These are phyloP conservation scores for Sapajus apella DNA, from an alignment of 2,113 vertebrate genomes.

Conservation along the genomic window DNA sequence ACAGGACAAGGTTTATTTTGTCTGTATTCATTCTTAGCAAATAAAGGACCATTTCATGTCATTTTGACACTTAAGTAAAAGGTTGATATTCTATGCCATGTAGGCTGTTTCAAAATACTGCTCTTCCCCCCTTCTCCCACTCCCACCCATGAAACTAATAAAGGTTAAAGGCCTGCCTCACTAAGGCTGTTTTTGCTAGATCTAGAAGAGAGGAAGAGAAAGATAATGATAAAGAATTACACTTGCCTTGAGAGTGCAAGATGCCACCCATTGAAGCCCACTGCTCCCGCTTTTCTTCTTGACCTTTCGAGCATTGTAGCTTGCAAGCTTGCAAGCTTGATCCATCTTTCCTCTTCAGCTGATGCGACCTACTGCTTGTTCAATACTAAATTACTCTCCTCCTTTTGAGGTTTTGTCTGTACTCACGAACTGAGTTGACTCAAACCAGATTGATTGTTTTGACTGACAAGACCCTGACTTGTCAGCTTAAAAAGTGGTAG, in stretches of 20 bases:
- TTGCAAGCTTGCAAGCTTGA: background rate
- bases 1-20: slow-evolving; percentile 33
- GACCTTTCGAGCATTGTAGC: background rate
- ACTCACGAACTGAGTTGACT: background rate
- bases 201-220: background rate
- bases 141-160: background rate
- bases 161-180: background rate
- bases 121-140: background rate
- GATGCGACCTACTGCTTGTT: slow-evolving; percentile 10
- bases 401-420: slow-evolving; percentile 40
- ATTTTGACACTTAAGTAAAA: slow-evolving; percentile 33
- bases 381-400: background rate
- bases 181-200: background rate
- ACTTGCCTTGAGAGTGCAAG: background rate
- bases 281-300: background rate
- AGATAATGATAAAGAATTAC: background rate
- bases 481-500: slow-evolving; percentile 8
- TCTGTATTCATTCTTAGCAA: background rate
- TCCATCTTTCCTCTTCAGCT: background rate
- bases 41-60: slow-evolving; percentile 16
- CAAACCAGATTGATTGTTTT: slow-evolving; percentile 55
- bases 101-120: background rate
- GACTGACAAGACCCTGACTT: slow-evolving; percentile 46
- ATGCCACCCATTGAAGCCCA: background rate
- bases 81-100: background rate